Evolutionary conservation across 2,888 invertebrate genomes (phyloP).

Genomic region (Rotaria sp.): DNA sequence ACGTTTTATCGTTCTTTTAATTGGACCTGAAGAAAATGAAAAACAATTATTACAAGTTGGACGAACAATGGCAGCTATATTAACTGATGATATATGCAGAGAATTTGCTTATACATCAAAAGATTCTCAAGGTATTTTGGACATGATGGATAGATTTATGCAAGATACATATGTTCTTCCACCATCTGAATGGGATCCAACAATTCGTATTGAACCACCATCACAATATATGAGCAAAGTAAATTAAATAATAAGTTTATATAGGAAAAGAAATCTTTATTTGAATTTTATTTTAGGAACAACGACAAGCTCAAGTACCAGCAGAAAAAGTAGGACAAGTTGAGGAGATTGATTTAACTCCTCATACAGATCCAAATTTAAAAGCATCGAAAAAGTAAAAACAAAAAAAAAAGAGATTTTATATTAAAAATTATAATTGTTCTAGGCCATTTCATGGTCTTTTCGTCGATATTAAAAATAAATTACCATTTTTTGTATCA

Average conservation of each 20-base stretch:
- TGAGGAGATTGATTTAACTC: not conserved
- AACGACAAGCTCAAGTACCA: not conserved
- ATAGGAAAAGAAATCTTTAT: not conserved
- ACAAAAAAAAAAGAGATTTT: not conserved
- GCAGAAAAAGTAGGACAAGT: not conserved
- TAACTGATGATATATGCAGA: constrained; percentile 77
- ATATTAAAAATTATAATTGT: not conserved
- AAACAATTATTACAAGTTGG: constrained; percentile 86
- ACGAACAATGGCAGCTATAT: constrained; percentile 88
- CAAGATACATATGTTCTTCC: constrained; percentile 74
- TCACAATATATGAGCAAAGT: constrained; percentile 56
- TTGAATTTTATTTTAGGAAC: not conserved
- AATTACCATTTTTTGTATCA: constrained; percentile 48
- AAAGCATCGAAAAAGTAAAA: constrained; percentile 29
- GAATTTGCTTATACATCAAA: constrained; percentile 53
- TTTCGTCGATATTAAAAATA: constrained; percentile 49
- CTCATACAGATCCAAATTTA: constrained; percentile 31
- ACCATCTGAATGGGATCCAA: constrained; percentile 94
- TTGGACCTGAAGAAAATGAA: constrained; percentile 64
- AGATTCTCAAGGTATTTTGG: constrained; percentile 73
- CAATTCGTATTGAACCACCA: constrained; percentile 84
- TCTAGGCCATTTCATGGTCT: constrained; percentile 49
- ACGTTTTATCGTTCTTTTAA: constrained; percentile 77
- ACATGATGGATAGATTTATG: constrained; percentile 89
- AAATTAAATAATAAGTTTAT: constrained; percentile 34